Evolutionary conservation across 2,797 vertebrate species (phyloP).

Genomic region (Cirrhinus mrigala): DNA sequence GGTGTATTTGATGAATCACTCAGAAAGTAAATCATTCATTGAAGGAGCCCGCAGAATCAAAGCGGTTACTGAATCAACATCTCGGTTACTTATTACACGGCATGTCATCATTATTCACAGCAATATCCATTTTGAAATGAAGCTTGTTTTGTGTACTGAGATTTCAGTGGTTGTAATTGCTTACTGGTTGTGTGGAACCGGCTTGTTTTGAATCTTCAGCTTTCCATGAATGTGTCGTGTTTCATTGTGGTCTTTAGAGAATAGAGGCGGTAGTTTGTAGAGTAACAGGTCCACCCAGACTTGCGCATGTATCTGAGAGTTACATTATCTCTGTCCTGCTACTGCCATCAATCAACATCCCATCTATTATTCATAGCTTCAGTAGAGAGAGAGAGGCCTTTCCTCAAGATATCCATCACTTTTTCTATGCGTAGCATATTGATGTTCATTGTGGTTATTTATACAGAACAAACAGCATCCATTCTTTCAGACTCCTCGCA

Average conservation of each 20-base stretch:
- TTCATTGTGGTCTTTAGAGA: neutral
- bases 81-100: neutral
- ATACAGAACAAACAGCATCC: neutral
- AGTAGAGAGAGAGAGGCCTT: conserved; percentile 50
- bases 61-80: neutral
- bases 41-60: neutral
- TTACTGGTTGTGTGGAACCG: neutral
- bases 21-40: neutral
- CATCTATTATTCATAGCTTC: conserved; percentile 63
- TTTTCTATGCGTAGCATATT: neutral
- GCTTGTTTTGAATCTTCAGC: conserved; percentile 1
- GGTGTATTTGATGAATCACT: neutral
- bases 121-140: neutral
- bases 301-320: neutral
- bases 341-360: conserved; percentile 38
- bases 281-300: neutral
- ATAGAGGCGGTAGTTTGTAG: neutral
- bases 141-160: neutral
- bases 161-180: neutral
- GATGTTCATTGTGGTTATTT: conserved; percentile 1
- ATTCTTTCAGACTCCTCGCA: neutral
- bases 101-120: neutral
- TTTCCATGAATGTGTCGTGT: neutral
- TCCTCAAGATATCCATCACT: conserved; percentile 17
- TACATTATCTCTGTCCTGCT: neutral